phyloP scores from a whole-genome alignment of 2,797 vertebrate species.

The Danio choprae region DNA sequence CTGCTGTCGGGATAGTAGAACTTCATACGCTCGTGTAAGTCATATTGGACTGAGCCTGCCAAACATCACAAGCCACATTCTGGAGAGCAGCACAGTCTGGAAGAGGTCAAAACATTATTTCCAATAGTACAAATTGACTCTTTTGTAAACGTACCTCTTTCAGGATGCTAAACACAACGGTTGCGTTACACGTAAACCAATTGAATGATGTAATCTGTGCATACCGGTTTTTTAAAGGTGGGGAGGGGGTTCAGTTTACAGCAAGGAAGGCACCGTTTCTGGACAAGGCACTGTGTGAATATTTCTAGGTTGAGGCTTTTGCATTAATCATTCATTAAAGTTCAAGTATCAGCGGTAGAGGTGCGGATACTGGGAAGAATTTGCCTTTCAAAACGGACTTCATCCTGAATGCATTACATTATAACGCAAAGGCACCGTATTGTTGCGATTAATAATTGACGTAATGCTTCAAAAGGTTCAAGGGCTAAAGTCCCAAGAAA shows the following conservation, averaged over 20 bases:
- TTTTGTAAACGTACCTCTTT: slow-evolving; percentile 35
- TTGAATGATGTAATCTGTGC: background rate
- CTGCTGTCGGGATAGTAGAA: slow-evolving; percentile 52
- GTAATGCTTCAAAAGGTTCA: background rate
- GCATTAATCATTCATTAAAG: slow-evolving; percentile 31
- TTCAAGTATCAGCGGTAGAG: slow-evolving; percentile 22
- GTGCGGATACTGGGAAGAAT: slow-evolving; percentile 14
- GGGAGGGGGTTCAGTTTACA: background rate
- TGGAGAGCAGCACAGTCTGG: slow-evolving; percentile 28
- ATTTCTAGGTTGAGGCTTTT: slow-evolving; percentile 25
- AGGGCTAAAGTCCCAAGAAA: background rate
- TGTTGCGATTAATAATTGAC: slow-evolving; percentile 21
- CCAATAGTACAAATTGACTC: background rate
- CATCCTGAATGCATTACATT: background rate
- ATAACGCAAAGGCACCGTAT: slow-evolving; percentile 8
- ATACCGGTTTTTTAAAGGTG: background rate
- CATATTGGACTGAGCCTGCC: background rate
- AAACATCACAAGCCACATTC: slow-evolving; percentile 38
- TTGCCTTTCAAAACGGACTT: slow-evolving; percentile 2
- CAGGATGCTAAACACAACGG: background rate
- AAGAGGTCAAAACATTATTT: slow-evolving; percentile 17
- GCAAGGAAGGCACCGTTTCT: slow-evolving; percentile 1
- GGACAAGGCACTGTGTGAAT: slow-evolving; percentile 24
- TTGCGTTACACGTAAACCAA: slow-evolving; percentile 26
- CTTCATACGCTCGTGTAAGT: slow-evolving; percentile 48